A percentile compares a stretch with the other conserved stretches of the same genome.
These are phyloP conservation scores for Dasypus novemcinctus DNA, from an alignment of 2,113 vertebrate species.

Conservation along the genomic window DNA sequence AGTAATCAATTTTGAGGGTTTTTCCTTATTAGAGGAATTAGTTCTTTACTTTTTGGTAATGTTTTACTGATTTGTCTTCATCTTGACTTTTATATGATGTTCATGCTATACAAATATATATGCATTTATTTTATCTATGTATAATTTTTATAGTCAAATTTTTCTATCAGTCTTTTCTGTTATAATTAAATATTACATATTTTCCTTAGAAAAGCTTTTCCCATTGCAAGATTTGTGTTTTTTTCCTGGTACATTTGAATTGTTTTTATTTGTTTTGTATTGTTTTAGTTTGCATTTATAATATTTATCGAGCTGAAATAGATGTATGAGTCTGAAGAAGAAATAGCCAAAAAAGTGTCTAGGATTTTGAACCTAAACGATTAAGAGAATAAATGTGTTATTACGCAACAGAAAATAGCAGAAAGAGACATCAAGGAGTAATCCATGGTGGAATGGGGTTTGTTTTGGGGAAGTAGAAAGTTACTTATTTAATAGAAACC, in stretches of 20 bases:
- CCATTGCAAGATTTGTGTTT: not conserved
- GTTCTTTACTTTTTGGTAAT: not conserved
- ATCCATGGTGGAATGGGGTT: not conserved
- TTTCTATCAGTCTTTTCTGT: not conserved
- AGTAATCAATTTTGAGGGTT: not conserved
- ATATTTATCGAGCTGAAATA: not conserved
- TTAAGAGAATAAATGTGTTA: not conserved
- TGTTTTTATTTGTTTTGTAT: not conserved
- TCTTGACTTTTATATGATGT: not conserved
- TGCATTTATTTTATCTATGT: not conserved
- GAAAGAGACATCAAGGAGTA: not conserved
- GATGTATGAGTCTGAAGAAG: not conserved
- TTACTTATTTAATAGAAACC: not conserved
- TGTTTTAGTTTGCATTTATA: not conserved
- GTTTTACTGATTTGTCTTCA: not conserved
- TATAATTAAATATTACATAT: not conserved
- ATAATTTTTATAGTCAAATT: not conserved
- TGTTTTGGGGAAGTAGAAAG: not conserved
- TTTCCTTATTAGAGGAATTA: not conserved
- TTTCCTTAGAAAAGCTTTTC: not conserved
- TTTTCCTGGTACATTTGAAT: not conserved
- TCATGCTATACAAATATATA: not conserved
- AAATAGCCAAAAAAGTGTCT: not conserved
- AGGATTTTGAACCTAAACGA: not conserved
- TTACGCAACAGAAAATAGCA: not conserved